These are phyloP conservation scores for Myathropa florea DNA, from an alignment of 2,888 invertebrate species.

Conservation along the genomic window DNA sequence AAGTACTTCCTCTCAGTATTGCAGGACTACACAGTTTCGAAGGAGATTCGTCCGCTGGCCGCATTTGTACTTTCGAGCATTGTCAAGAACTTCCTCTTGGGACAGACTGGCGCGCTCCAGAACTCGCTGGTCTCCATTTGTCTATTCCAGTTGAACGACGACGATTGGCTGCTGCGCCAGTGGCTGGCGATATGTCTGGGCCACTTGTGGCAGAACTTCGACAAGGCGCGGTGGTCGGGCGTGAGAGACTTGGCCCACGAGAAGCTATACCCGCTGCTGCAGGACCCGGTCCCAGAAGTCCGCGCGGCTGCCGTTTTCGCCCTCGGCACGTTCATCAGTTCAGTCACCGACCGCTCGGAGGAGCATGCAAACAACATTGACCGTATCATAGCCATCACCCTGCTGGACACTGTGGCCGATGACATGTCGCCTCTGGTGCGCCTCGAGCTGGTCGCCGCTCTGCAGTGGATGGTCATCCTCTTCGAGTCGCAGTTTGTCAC, in stretches of 20 bases:
- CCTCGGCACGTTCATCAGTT: slow-evolving; percentile 95
- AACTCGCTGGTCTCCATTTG: slow-evolving; percentile 95
- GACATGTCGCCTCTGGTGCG: slow-evolving; percentile 96
- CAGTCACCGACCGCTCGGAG: slow-evolving; percentile 90
- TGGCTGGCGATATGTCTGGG: slow-evolving; percentile 97
- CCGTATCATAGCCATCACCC: slow-evolving; percentile 93
- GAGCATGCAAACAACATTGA: slow-evolving; percentile 97
- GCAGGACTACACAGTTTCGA: slow-evolving; percentile 91
- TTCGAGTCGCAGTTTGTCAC: slow-evolving; percentile 94
- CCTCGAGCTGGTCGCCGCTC: slow-evolving; percentile 91
- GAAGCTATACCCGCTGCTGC: slow-evolving; percentile 90
- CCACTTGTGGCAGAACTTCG: slow-evolving; percentile 93
- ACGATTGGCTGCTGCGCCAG: slow-evolving; percentile 86
- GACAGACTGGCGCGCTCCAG: slow-evolving; percentile 95
- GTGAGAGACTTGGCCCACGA: slow-evolving; percentile 98
- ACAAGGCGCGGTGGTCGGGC: slow-evolving; percentile 95
- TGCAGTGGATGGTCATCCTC: slow-evolving; percentile 91
- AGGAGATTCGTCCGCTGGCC: slow-evolving; percentile 94
- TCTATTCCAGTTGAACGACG: slow-evolving; percentile 91
- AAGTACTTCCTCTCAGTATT: slow-evolving; percentile 96
- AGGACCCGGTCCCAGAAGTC: slow-evolving; percentile 93
- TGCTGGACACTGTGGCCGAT: slow-evolving; percentile 88
- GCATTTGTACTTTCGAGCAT: slow-evolving; percentile 97
- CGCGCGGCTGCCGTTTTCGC: slow-evolving; percentile 97
- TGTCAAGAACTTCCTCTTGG: slow-evolving; percentile 92